Evolutionary conservation across 2,797 vertebrate species (phyloP), one percentile per base, ranked within the genome.

Genomic region (Garrulus glandarius): DNA sequence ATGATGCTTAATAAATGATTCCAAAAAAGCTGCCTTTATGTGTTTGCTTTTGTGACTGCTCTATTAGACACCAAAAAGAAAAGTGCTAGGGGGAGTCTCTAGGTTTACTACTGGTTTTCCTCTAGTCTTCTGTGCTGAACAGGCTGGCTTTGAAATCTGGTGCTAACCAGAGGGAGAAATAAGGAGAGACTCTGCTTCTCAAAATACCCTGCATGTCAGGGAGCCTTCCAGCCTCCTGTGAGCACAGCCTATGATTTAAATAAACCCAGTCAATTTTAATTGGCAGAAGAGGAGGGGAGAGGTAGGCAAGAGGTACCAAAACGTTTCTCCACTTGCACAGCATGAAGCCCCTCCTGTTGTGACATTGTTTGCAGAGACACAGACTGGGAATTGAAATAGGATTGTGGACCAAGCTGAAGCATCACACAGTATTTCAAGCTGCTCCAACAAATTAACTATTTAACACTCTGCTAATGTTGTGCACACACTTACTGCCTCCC

Each of bases 1-100:
- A 72, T 86, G 88, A 81, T 93, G 88, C 59, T 95, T 93, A 97
- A 97, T 97, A 97, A 97, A 97, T 94, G 53, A 92, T 92, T 96
- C 78, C 74, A 86, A 95, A 96, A 96, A 96, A 96, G 84, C 89
- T 95, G 84, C 81, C 95, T 95, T 93, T 92, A 88, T 55, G 91
- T 83, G 95, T 97, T 96, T 96, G 91, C 86, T 93, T 96, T 96
- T 70, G 70, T 78, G 59, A 80, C 80, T 86, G 64, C 55, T 92
- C 67, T 50, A 16, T 75, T 77, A 87, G 91, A 32, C 30, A 68
- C 22, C 5, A 3, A 64, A 49, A 64, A 63, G 14, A 76, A 57
- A 71, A 79, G 23, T 9, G 29, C 20, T 72, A 60, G 68, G 19
- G 8, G 24, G 50, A 69, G 36, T 74, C 34, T 90, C 23, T 65